Evolutionary conservation across 2,797 vertebrate species (phyloP).

Genomic region (Lemur catta): DNA sequence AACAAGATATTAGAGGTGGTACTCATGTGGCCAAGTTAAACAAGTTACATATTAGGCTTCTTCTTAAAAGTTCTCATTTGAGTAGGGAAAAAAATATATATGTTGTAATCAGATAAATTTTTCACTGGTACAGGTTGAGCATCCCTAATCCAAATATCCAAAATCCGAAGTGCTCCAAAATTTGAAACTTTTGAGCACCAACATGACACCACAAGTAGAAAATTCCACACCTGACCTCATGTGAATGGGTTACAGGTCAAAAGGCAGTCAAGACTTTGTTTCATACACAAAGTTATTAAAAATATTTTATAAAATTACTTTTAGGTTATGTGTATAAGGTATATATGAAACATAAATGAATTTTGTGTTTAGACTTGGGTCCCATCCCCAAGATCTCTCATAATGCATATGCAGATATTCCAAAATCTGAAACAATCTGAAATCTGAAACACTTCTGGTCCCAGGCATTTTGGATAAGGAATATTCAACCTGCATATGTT

Average conservation of each 20-base stretch:
- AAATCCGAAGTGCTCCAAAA: background rate
- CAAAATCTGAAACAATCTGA: background rate
- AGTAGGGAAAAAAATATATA: background rate
- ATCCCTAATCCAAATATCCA: background rate
- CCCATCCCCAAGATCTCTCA: background rate
- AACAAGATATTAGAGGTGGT: background rate
- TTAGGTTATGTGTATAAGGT: background rate
- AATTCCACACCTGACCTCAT: background rate
- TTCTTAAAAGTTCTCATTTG: constrained; percentile 12
- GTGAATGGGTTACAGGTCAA: background rate
- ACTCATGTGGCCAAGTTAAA: constrained; percentile 10
- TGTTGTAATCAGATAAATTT: constrained; percentile 24
- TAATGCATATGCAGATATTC: background rate
- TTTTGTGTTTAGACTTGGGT: background rate
- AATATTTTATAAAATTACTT: background rate
- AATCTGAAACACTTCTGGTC: background rate
- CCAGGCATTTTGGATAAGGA: background rate
- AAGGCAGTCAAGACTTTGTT: background rate
- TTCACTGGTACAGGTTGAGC: background rate
- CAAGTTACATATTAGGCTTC: background rate
- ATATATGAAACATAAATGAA: background rate
- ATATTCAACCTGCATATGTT: background rate
- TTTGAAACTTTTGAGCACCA: background rate
- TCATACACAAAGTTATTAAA: background rate
- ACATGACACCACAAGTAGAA: background rate